Conservation (phyloP, 2,113 vertebrate genomes). For the Nasalis larvatus region DNA sequence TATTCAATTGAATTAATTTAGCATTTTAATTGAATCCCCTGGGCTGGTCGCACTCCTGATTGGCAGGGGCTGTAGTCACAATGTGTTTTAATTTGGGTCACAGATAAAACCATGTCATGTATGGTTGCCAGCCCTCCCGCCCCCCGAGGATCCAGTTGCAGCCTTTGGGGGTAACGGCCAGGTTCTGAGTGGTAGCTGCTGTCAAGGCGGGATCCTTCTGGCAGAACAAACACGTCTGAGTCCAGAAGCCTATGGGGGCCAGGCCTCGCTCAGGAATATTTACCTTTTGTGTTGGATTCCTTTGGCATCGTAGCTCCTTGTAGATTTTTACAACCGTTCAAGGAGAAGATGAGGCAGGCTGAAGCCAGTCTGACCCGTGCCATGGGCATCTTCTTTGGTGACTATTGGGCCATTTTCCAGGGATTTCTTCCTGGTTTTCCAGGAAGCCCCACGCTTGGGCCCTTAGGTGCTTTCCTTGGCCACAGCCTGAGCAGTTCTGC, state of each 20-base stretch:
- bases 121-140: rapidly evolving
- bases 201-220: not conserved
- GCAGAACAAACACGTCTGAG: rapidly evolving
- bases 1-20: conserved; percentile 83
- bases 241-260: not conserved
- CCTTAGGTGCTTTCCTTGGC: rapidly evolving
- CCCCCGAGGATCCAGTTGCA: rapidly evolving
- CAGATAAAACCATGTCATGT: not conserved
- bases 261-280: rapidly evolving
- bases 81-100: conserved; percentile 56
- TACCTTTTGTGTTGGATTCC: rapidly evolving
- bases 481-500: rapidly evolving
- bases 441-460: rapidly evolving
- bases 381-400: rapidly evolving
- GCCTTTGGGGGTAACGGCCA: not conserved
- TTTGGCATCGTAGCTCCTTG: rapidly evolving
- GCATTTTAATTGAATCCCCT: conserved; percentile 82
- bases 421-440: not conserved
- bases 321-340: not conserved
- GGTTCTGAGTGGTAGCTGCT: not conserved
- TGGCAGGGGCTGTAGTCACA: conserved; percentile 24
- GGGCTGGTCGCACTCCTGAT: conserved; percentile 58
- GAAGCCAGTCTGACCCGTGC: rapidly evolving
- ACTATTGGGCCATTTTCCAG: not conserved
- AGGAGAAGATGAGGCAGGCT: no score